A percentile compares a stretch with the other conserved stretches of the same genome.
phyloP scores from a whole-genome alignment of 2,888 invertebrate genomes.

The Drosophila anceps region DNA sequence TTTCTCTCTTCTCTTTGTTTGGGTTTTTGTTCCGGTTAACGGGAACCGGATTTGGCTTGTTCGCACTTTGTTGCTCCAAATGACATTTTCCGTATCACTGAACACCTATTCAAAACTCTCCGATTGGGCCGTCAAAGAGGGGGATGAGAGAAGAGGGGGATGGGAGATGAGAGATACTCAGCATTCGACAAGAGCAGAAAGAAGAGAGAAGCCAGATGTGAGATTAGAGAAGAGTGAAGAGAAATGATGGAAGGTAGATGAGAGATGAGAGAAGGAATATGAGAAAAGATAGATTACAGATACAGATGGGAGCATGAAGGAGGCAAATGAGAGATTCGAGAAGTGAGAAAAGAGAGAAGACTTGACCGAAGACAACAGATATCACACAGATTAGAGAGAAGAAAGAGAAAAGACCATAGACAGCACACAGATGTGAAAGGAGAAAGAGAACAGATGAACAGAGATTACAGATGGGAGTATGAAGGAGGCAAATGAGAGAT shows the following conservation, averaged over 20 bases:
- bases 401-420: background rate
- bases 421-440: background rate
- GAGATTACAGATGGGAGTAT: too few species aligned
- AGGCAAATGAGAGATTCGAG: too few species aligned
- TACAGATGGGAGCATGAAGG: too few species aligned
- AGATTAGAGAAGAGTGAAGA: background rate
- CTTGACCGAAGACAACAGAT: too few species aligned
- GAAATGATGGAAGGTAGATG: too few species aligned
- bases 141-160: too few species aligned
- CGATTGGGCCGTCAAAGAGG: background rate
- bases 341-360: too few species aligned
- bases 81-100: conserved; percentile 49
- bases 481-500: too few species aligned
- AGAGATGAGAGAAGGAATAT: too few species aligned
- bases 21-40: background rate
- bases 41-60: conserved; percentile 25
- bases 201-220: background rate
- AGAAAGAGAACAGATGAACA: background rate
- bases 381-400: too few species aligned
- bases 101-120: conserved; percentile 21
- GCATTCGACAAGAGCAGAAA: background rate
- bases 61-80: conserved; percentile 41
- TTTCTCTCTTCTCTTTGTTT: conserved; percentile 6
- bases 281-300: too few species aligned
- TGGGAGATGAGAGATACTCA: background rate